These are phyloP conservation scores for Tautogolabrus adspersus DNA, from an alignment of 2,113 vertebrate genomes.

Conservation along the genomic window DNA sequence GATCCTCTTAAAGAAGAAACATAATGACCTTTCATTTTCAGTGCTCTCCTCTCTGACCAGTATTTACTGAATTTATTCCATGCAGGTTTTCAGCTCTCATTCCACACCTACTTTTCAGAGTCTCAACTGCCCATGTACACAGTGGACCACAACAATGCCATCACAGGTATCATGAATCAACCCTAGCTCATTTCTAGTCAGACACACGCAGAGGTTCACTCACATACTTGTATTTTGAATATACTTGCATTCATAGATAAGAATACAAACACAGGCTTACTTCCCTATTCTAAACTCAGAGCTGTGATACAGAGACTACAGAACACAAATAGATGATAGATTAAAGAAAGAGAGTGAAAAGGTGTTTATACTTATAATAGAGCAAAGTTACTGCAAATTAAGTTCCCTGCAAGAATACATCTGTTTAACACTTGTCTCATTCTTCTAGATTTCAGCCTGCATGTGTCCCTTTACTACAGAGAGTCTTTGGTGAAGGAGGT, in stretches of 20 bases:
- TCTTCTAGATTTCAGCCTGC: constrained; percentile 89
- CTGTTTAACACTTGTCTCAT: constrained; percentile 1
- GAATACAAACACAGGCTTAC: constrained; percentile 26
- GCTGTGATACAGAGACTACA: neutral
- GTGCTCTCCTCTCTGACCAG: neutral
- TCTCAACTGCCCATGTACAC: constrained; percentile 89
- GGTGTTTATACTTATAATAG: neutral
- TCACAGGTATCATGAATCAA: constrained; percentile 87
- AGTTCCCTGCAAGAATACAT: neutral
- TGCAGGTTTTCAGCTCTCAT: constrained; percentile 96
- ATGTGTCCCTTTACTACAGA: constrained; percentile 94
- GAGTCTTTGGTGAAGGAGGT: constrained; percentile 93
- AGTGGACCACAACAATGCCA: constrained; percentile 88
- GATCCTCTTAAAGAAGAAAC: neutral
- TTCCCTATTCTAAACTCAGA: constrained; percentile 53
- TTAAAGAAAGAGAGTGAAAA: neutral
- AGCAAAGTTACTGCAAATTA: neutral
- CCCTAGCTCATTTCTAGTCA: neutral
- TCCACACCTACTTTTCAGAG: constrained; percentile 95
- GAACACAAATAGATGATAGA: neutral
- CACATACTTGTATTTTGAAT: neutral
- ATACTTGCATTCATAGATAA: constrained; percentile 33
- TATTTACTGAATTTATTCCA: constrained; percentile 8
- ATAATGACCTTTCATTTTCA: neutral
- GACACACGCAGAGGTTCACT: neutral